phyloP scores from a whole-genome alignment of 1,140 invertebrate species.

The Euschistus heros region DNA sequence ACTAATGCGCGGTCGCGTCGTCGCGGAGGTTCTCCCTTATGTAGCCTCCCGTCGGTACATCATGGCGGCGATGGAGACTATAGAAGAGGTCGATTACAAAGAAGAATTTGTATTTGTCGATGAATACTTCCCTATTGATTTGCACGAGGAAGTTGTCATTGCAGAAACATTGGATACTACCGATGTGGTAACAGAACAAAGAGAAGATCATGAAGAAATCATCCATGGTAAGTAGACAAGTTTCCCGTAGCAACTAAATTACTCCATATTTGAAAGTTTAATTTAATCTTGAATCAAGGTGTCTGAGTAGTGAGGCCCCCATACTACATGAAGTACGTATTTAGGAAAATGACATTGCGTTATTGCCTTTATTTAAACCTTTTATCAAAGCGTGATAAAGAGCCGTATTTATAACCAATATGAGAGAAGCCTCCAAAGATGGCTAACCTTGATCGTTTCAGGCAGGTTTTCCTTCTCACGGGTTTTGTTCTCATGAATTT shows the following conservation, averaged over 20 bases:
- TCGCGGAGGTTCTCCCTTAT: constrained; percentile 4
- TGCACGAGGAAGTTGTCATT: constrained; percentile 28
- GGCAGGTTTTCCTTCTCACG: constrained; percentile 23
- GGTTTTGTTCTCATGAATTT: no score
- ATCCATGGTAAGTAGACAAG: constrained; percentile 18
- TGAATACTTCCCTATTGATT: constrained; percentile 24
- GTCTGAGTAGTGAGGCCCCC: no score
- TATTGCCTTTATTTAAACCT: not conserved
- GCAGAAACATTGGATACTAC: constrained; percentile 17
- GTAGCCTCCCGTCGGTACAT: constrained; percentile 15
- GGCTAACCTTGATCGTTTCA: constrained; percentile 23
- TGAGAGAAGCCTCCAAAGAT: constrained; percentile 27
- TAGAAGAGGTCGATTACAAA: constrained; percentile 22
- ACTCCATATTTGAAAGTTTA: not conserved
- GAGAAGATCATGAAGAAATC: constrained; percentile 22
- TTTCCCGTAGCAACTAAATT: constrained; percentile 9
- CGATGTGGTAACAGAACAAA: constrained; percentile 17
- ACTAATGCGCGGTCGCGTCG: constrained; percentile 13
- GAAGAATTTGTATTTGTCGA: constrained; percentile 28
- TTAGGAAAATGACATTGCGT: not conserved
- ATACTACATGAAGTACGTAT: not conserved
- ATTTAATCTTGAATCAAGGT: no score
- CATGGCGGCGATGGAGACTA: constrained; percentile 25
- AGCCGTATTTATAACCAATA: constrained; percentile 27
- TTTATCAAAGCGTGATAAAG: constrained; percentile 14